Conservation (phyloP, 1,140 invertebrate genomes). For the Ostrea edulis region DNA sequence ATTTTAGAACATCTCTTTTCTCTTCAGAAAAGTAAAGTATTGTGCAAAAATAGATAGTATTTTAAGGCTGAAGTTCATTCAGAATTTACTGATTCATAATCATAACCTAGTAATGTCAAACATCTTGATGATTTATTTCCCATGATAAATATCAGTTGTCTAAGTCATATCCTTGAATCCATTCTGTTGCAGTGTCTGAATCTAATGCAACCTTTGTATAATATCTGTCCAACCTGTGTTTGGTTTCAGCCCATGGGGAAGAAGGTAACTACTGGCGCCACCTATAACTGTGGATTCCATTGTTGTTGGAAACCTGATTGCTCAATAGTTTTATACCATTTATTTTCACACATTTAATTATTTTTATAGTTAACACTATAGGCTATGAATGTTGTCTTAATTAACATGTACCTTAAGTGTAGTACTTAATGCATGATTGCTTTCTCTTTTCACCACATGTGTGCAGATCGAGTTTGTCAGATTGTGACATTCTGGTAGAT, state of each 20-base stretch:
- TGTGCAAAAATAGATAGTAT: no score
- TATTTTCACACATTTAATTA: neutral
- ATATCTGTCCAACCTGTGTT: constrained; percentile 18
- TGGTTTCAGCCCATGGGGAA: neutral
- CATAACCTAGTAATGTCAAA: no score
- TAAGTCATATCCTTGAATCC: no score
- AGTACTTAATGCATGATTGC: neutral
- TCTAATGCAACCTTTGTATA: neutral
- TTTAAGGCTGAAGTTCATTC: no score
- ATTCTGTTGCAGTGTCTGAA: neutral
- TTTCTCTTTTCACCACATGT: neutral
- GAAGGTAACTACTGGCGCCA: neutral
- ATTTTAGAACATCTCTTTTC: no score
- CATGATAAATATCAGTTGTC: no score
- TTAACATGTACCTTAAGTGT: constrained; percentile 22
- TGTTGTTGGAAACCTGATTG: neutral
- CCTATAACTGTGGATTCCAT: neutral
- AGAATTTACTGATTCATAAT: no score
- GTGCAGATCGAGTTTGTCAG: neutral
- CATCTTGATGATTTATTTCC: no score
- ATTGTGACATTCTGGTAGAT: no score
- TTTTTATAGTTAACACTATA: constrained; percentile 17
- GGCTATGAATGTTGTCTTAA: constrained; percentile 27
- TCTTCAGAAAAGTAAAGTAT: no score
- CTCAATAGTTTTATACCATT: neutral